phyloP scores from a whole-genome alignment of 2,888 invertebrate genomes.

The Belgica antarctica region DNA sequence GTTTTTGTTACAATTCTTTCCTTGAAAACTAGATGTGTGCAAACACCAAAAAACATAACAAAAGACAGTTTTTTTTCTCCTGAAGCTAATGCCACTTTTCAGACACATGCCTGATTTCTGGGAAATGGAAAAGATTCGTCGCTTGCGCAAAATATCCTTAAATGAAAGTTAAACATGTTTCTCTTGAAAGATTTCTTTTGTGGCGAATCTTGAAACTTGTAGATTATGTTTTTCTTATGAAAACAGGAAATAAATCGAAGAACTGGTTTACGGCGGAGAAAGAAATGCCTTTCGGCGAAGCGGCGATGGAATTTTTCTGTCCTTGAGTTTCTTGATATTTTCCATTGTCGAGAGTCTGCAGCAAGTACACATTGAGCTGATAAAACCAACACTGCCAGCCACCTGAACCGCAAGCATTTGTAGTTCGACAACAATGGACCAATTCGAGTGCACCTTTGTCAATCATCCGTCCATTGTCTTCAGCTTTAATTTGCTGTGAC shows the following conservation, averaged over 20 bases:
- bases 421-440: not conserved
- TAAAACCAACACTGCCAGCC: not conserved
- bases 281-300: slow-evolving; percentile 21
- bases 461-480: not conserved
- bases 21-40: slow-evolving; percentile 1
- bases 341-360: not conserved
- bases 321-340: not conserved
- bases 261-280: not conserved
- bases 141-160: slow-evolving; percentile 12
- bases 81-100: not conserved
- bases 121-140: not conserved
- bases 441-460: slow-evolving; percentile 23
- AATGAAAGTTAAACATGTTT: slow-evolving; percentile 29
- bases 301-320: not conserved
- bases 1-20: not conserved
- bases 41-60: slow-evolving; percentile 5
- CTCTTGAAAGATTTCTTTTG: slow-evolving; percentile 19
- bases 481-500: slow-evolving; percentile 29
- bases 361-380: not conserved
- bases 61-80: not conserved
- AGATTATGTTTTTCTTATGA: not conserved
- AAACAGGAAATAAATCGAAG: slow-evolving; percentile 31
- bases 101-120: not conserved
- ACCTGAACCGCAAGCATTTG: slow-evolving; percentile 38
- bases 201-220: slow-evolving; percentile 11